phyloP scores from a whole-genome alignment of 2,888 invertebrate genomes.

The Tinea trinotella region DNA sequence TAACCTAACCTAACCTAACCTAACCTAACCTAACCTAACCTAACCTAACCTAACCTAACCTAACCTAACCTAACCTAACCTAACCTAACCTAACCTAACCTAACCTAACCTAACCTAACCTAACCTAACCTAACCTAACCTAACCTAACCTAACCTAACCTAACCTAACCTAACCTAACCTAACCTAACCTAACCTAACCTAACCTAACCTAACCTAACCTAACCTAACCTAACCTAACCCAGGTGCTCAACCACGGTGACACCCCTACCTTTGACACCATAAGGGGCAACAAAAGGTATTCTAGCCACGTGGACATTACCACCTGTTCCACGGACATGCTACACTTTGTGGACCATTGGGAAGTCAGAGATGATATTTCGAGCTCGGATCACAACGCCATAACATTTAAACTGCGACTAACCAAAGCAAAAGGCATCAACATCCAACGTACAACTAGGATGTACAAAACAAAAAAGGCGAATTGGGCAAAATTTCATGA shows the following conservation, averaged over 20 bases:
- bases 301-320: too few relatives aligned
- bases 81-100: not conserved
- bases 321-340: too few relatives aligned
- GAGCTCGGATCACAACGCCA: slow-evolving; percentile 5
- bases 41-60: not conserved
- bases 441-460: not conserved
- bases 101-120: not conserved
- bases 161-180: not conserved
- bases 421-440: not conserved
- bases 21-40: not conserved
- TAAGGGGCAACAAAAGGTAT: too few relatives aligned
- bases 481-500: not conserved
- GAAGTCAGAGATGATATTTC: too few relatives aligned
- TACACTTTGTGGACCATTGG: too few relatives aligned
- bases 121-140: not conserved
- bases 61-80: not conserved
- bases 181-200: not conserved
- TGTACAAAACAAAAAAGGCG: slow-evolving; percentile 13
- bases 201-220: not conserved
- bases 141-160: not conserved
- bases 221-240: slow-evolving; percentile 8
- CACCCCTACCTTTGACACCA: too few relatives aligned
- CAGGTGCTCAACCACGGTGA: too few relatives aligned
- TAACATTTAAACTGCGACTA: not conserved
- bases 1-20: not conserved